Evolutionary conservation across 2,888 invertebrate genomes (phyloP), one percentile per base, ranked within the genome.

Genomic region (Anthophora plumipes): DNA sequence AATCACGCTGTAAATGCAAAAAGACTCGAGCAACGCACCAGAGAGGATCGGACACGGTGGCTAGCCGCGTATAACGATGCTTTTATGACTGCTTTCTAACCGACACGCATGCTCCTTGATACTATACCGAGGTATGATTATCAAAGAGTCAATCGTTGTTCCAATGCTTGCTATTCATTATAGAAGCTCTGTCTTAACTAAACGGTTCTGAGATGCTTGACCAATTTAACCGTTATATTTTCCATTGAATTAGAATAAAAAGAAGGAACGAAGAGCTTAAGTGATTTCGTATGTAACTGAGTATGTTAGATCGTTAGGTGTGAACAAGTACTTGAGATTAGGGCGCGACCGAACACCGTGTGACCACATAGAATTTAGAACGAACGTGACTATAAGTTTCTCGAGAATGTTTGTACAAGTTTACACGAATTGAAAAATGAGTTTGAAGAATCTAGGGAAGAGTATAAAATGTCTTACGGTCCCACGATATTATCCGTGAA

Each of bases 31-130:
- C 31, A 22, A 37, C 11, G 50, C 37, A 64, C 50, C 43, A 54
- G 31, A 4, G 54, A 71, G 54, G 20, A 46, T 22, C 31, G 20
- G 43, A 54, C 25, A 63, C 61, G 37, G 63, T 61, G 70, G 59
- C 52, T 25, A 14, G 8, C 12, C 1, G 17, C 14, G 39, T 14
- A 41, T 8, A 54, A 54, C 8, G 66, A 12, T 17, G 17, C 39
- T 31, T 11, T 31, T 54, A n/a, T 3, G 22, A 31, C 37, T 17
- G 22, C 52, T 41, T 54, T 41, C 39, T 17, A 39, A 39, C 3
- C 37, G 39, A 9, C 39, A 7, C 39, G 57, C 7, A 6, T 14
- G 54, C 54, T 37, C 3, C 22, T 57, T 11, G n/a, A 14, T 22
- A 25, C n/a, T n/a, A n/a, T n/a, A n/a, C n/a, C n/a, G 3, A 2